These are phyloP conservation scores for Delphinus delphis DNA, from an alignment of 2,113 vertebrate genomes.

Conservation along the genomic window DNA sequence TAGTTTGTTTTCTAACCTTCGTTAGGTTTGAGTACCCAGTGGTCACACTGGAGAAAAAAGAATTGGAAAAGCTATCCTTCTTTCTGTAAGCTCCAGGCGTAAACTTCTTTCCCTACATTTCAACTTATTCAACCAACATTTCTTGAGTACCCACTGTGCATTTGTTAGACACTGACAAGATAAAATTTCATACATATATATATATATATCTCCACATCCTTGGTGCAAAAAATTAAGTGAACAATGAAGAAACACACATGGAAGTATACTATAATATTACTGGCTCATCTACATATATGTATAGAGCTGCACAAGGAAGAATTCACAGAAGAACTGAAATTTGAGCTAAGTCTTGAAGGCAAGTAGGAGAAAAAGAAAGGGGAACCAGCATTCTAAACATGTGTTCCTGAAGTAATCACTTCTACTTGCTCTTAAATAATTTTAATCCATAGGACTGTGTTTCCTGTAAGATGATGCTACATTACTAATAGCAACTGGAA, in stretches of 20 bases:
- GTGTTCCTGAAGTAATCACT: background rate
- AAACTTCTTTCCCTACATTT: background rate
- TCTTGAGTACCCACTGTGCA: background rate
- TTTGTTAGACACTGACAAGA: background rate
- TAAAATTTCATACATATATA: background rate
- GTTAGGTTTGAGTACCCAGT: background rate
- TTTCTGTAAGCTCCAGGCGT: background rate
- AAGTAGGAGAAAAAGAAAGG: background rate
- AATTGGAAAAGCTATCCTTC: background rate
- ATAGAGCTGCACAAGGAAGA: background rate
- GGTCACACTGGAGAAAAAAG: background rate
- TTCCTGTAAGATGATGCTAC: background rate
- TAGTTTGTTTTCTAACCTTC: background rate
- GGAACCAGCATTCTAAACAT: background rate
- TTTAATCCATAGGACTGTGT: background rate
- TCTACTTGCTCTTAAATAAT: background rate
- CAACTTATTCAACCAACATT: background rate
- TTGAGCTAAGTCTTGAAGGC: background rate
- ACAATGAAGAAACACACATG: background rate
- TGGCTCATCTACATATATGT: background rate
- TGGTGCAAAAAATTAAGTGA: background rate
- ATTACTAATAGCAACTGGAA: background rate
- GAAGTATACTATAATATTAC: background rate
- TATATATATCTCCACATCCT: background rate
- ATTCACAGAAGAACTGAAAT: background rate